Evolutionary conservation across 2,888 invertebrate species (phyloP).

Genomic region (Timandra comae): DNA sequence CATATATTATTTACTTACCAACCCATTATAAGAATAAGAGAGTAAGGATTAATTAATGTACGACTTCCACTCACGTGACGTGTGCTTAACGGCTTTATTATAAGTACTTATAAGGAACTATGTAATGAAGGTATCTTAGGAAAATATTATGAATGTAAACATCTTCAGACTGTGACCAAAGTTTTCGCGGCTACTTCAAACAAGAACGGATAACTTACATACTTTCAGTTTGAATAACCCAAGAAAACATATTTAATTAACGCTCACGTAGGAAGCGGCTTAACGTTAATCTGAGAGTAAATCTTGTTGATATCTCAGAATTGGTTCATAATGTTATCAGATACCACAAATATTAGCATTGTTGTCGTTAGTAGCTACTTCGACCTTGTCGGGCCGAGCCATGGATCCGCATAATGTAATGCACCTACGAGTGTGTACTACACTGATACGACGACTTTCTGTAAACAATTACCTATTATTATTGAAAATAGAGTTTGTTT

Average conservation of each 20-base stretch:
- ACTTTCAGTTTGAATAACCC: constrained; percentile 31
- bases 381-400: constrained; percentile 49
- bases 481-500: constrained; percentile 37
- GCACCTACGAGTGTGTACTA: constrained; percentile 18
- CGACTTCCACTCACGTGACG: no score
- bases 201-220: constrained; percentile 12
- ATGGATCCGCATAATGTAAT: constrained; percentile 49
- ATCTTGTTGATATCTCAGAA: constrained; percentile 67
- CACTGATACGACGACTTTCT: constrained; percentile 22
- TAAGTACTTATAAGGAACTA: no score
- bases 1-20: no score
- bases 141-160: constrained; percentile 1
- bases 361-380: constrained; percentile 52
- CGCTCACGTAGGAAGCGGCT: constrained; percentile 48
- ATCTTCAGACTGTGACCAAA: constrained; percentile 7
- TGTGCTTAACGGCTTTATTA: no score
- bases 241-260: constrained; percentile 43
- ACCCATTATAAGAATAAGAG: no score
- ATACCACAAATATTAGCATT: constrained; percentile 60
- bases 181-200: constrained; percentile 9
- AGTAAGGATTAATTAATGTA: no score
- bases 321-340: constrained; percentile 73
- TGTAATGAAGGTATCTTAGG: not conserved
- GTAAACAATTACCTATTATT: constrained; percentile 41
- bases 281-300: constrained; percentile 68